Evolutionary conservation across 2,888 invertebrate species (phyloP), one percentile per base, ranked within the genome.

Genomic region (Xestoiulus laeticollis): DNA sequence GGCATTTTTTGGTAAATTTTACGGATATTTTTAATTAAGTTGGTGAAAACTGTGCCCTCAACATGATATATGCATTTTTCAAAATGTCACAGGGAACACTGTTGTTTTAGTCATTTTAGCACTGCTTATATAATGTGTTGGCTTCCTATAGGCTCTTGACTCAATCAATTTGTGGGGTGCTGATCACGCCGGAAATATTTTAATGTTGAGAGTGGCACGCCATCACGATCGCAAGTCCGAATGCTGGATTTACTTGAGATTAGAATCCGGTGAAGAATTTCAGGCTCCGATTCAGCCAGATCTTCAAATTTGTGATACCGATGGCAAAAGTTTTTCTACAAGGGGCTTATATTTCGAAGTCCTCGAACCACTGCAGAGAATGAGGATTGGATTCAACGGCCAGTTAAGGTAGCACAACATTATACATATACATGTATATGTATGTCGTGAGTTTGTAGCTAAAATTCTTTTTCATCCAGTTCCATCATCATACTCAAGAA

Each of bases 301-400:
- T 90, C 93, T 94, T 91, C 44, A 90, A 92, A 88, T 92, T 87
- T 90, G 90, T 85, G 92, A 92, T 90, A 91, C 91, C 12, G 92
- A 90, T 85, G 89, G 89, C 0, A 87, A 87, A 0, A 89, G 88
- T 89, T 89, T 89, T 78, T 88, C 89, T 33, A 91, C 91, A 5
- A 91, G 90, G 0, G 92, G 92, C 12, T 90, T 96, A 68, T 93
- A 93, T 89, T 93, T 96, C 43, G 94, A 94, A 90, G 92, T 94
- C 78, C 90, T 95, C 83, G 94, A 95, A 90, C 94, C 95, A 0
- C 93, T 94, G 90, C 91, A 92, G 88, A 93, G 93, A 88, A 93
- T 95, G 93, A 93, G 95, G 90, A 92, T 96, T 26, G 91, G 94
- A 44, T 96, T 93, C 91, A 96, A 95, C 91, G 96, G 96, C 0